Evolutionary conservation across 2,113 vertebrate genomes (phyloP), one percentile per base, ranked within the genome.

Genomic region (Dolichallabes microphthalmus): DNA sequence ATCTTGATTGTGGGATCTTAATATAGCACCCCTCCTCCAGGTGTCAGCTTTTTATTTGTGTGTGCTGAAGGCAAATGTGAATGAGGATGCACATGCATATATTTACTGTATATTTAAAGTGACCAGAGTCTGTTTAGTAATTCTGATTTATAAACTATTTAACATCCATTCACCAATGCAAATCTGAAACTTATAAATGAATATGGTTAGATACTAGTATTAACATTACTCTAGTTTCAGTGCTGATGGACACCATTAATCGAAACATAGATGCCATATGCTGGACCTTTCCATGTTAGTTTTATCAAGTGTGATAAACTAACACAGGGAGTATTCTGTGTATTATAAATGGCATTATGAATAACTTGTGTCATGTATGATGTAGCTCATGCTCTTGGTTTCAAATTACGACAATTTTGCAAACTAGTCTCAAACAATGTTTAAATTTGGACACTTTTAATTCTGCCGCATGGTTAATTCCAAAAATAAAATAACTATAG

Each of bases 1-100:
- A 91, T 90, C 91, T 89, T 86, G 89, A 93, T 88, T 90, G 88
- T 80, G 89, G 89, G 86, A 71, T 92, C 90, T 90, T 76, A 91
- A 89, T 87, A 87, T 32, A 80, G 30, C 69, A 87, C 86, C 82
- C 82, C 86, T 86, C 87, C 89, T 86, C 79, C 74, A 88, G 76
- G 80, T 88, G 74, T 63, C 81, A 45, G 89, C 22, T 87, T 84
- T 89, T 69, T 86, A 85, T 87, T 86, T 85, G 85, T 77, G 89
- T 90, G 82, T 85, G 45, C 52, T 71, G 32, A 12, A 32, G 27
- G 30, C 20, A 20, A 58, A 39, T 39, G 25, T 32, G 66, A 32
- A 69, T 63, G 2, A 57, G 30, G 30, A 50, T 22, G 15, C 11
- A 52, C 22, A 25, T 64, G 25, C 53, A 22, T 27, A 52, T 15